Base-by-base conservation (phyloP, 1,140 invertebrate genomes). In the Drosophila jambulina region DNA sequence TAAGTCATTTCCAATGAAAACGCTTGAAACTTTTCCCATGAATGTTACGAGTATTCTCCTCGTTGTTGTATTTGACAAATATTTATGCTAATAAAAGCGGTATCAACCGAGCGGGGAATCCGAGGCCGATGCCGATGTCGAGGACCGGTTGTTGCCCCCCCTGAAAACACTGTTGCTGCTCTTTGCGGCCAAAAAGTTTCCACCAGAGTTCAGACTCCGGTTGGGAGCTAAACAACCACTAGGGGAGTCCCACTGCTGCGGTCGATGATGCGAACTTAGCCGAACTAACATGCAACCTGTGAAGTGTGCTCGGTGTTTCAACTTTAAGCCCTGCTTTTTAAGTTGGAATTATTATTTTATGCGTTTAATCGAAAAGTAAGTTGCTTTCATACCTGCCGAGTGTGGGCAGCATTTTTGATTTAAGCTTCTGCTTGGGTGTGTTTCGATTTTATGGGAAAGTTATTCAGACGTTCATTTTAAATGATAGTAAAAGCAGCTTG, bases 31-130 rank as follows among this genome's bases (percentile, higher is more conserved):
- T 83, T 87, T 87, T 83, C 84, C 21, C 62, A 87, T 87, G 84
- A 87, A 87, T 87, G 64, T 77, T 82, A 38, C 53, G 34, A 56
- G 53, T 25, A 67, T 79, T 69, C 75, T 57, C 57, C 60, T 63
- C 72, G 59, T 58, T 80, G 46, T 60, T 74, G 83, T 60, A 79
- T 86, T 86, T 87, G 80, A 86, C 83, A 86, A 86, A 86, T 86
- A 86, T 86, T 82, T 86, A 86, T 86, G 83, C 83, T 87, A 86
- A 86, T 86, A 86, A 86, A 86, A 79, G 83, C 78, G 75, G 51
- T 62, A 78, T 51, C 64, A 70, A 49, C 64, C 51, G 19, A 67
- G 23, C n/a, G 25, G 34, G 25, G 23, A 61, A 36, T 19, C 19
- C 25, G 34, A 21, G 23, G 43, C 42, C 25, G 68, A 49, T 19